Conservation (phyloP, 2,113 vertebrate species). For the Coregonus clupeaformis region DNA sequence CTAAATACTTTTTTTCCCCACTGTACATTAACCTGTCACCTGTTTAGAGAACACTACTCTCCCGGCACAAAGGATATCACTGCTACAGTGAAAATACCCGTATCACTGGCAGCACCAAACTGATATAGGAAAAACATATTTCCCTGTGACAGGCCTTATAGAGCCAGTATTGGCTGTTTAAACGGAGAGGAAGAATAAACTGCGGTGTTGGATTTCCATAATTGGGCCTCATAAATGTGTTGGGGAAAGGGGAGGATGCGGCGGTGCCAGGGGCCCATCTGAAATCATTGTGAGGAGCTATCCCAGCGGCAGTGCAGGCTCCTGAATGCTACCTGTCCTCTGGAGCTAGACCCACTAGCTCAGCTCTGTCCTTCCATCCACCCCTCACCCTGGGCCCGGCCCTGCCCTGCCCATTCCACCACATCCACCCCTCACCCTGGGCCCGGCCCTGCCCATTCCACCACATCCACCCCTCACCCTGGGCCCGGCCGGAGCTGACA, state of each 20-base stretch:
- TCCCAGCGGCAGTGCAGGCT: neutral
- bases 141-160: neutral
- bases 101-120: neutral
- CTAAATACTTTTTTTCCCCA: no score
- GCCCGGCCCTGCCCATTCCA: neutral
- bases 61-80: neutral
- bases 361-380: neutral
- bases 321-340: neutral
- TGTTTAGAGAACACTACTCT: neutral
- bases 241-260: neutral
- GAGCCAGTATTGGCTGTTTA: neutral
- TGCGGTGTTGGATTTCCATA: neutral
- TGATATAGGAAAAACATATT: neutral
- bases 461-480: neutral
- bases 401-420: slow-evolving; percentile 4
- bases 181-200: neutral
- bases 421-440: neutral
- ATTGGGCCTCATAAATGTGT: slow-evolving; percentile 16
- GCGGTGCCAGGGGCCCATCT: neutral
- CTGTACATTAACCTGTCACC: slow-evolving; percentile 2
- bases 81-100: neutral
- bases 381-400: neutral
- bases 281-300: slow-evolving; percentile 1
- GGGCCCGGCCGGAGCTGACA: slow-evolving; percentile 4
- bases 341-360: neutral